Conservation (phyloP, 2,113 vertebrate genomes). For the Osmerus mordax region DNA sequence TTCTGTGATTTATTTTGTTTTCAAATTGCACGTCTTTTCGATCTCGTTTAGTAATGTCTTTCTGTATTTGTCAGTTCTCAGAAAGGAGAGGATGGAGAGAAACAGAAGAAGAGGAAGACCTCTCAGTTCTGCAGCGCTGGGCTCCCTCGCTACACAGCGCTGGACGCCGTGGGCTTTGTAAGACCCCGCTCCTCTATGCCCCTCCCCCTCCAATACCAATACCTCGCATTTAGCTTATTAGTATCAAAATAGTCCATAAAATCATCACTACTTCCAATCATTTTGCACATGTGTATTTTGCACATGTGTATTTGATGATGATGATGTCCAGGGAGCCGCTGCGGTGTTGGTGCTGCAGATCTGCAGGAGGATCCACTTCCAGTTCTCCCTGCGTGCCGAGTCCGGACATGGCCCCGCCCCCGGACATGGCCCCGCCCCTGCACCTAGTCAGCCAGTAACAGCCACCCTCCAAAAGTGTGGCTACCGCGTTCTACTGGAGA, state of each 20-base stretch:
- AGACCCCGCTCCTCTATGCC: conserved; percentile 1
- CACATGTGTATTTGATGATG: neutral
- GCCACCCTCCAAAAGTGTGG: conserved; percentile 53
- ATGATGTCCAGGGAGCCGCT: conserved; percentile 64
- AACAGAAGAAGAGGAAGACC: conserved; percentile 57
- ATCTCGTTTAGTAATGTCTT: neutral
- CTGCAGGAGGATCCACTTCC: conserved; percentile 71
- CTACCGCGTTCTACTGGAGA: conserved; percentile 59
- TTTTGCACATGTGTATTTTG: neutral
- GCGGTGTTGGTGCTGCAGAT: conserved; percentile 74
- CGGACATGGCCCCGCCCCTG: conserved; percentile 15
- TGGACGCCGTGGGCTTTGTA: conserved; percentile 80
- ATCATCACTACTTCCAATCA: neutral
- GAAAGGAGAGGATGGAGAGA: conserved; percentile 58
- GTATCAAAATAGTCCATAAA: neutral
- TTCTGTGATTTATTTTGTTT: neutral
- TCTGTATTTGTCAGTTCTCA: conserved; percentile 54
- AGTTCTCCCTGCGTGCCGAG: conserved; percentile 52
- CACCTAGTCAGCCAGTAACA: conserved; percentile 9
- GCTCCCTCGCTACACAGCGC: conserved; percentile 66
- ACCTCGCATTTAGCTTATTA: neutral
- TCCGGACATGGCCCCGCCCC: conserved; percentile 15
- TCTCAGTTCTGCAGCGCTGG: conserved; percentile 59
- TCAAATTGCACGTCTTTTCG: neutral
- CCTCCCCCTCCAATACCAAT: neutral